Evolutionary conservation across 2,797 vertebrate species (phyloP), one percentile per base, ranked within the genome.

Genomic region (Tenualosa ilisha): DNA sequence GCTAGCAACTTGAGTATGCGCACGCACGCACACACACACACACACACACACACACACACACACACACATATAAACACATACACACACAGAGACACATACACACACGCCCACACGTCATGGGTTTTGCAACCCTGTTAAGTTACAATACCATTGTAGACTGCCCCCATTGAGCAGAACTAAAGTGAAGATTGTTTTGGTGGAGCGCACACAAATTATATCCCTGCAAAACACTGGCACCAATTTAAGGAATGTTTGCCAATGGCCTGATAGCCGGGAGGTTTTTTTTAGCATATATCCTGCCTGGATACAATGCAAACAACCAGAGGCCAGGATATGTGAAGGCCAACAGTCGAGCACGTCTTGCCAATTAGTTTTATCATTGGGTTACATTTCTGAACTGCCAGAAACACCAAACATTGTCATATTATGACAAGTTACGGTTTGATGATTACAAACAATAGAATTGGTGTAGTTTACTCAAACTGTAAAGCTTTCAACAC

Each of bases 201-300:
- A 54, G 53, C 1, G 13, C 13, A 40, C 81, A 24, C 83, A 84
- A 6, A 15, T 54, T 54, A 54, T 3, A 54, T 13, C 53, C 53
- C 53, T 54, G 15, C 13, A 3, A 15, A 54, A 17, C 15, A 54
- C 11, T 54, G 9, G 53, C 53, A 54, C 53, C 53, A 17, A 0
- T 6, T 17, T 53, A 84, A 68, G 84, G 43, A 49, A 84, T 84
- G 17, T 86, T 75, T 87, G 86, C 72, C 83, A 84, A 49, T 43
- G 83, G 84, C 87, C 85, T 72, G 82, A 59, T 46, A 81, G 85
- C 81, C 81, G 46, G 84, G 26, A 83, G 46, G 46, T 49, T 49
- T 4, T 49, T 49, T 85, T 53, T 22, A 86, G 81, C 82, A 61
- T 53, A 88, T 84, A 84, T 88, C 84, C 82, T 83, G 81, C 53